A percentile compares a stretch with the other conserved stretches of the same genome.
These are phyloP conservation scores for Gallinago jamesoni DNA, from an alignment of 2,113 vertebrate species.

Conservation along the genomic window DNA sequence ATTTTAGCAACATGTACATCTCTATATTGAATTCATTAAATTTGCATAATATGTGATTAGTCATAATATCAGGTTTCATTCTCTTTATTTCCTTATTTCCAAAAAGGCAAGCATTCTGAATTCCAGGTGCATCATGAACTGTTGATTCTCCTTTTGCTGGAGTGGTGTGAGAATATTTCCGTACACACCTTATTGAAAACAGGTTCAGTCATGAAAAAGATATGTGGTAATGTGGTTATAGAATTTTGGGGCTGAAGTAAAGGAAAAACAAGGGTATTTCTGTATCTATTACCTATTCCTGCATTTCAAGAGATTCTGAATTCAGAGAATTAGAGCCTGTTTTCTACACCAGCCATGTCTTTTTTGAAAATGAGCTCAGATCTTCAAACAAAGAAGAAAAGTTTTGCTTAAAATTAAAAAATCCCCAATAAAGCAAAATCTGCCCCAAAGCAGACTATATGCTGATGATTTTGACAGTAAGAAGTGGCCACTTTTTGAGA, in stretches of 20 bases:
- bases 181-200: rapidly evolving
- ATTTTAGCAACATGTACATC: not conserved
- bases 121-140: not conserved
- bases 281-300: not conserved
- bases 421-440: not conserved
- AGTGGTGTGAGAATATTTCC: not conserved
- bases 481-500: not conserved
- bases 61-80: not conserved
- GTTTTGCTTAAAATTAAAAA: not conserved
- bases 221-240: not conserved
- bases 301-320: not conserved
- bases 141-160: not conserved
- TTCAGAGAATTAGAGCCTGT: not conserved
- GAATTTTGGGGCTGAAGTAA: not conserved
- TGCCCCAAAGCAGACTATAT: not conserved
- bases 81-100: not conserved
- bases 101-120: not conserved
- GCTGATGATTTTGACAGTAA: not conserved
- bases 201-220: not conserved
- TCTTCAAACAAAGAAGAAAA: not conserved
- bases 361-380: not conserved
- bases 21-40: not conserved
- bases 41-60: not conserved
- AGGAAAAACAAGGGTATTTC: not conserved
- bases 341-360: not conserved